A percentile compares a stretch with the other conserved stretches of the same genome.
Conservation (phyloP, 2,797 vertebrate species). For the Eremophila alpestris region DNA sequence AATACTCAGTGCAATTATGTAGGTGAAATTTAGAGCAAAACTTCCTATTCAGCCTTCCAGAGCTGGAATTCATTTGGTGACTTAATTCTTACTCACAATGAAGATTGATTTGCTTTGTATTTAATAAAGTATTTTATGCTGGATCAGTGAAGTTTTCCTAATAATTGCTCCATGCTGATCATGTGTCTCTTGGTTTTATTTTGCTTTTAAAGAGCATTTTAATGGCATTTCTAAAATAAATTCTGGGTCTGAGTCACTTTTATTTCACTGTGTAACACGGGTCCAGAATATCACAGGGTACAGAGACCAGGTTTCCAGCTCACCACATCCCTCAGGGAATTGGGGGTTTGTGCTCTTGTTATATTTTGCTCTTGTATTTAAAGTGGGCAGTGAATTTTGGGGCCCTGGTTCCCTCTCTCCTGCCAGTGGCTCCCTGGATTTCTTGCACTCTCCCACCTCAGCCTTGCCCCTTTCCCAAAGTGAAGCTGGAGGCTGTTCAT, state of each 20-base stretch:
- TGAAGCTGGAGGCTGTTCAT: neutral
- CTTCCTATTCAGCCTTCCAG: neutral
- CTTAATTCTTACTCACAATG: neutral
- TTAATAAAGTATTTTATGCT: neutral
- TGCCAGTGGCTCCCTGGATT: neutral
- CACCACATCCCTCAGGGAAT: neutral
- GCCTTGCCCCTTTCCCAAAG: neutral
- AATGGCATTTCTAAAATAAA: slow-evolving; percentile 47
- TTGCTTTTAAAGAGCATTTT: slow-evolving; percentile 1
- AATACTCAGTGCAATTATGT: neutral
- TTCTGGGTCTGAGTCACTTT: slow-evolving; percentile 1
- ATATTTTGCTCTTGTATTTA: neutral
- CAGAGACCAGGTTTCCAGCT: neutral
- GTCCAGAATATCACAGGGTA: neutral
- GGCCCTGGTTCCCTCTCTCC: neutral
- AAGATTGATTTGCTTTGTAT: slow-evolving; percentile 21
- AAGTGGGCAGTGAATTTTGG: neutral
- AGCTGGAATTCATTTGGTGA: neutral
- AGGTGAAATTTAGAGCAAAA: neutral
- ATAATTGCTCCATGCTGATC: slow-evolving; percentile 18
- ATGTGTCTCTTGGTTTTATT: slow-evolving; percentile 23
- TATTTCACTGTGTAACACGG: neutral
- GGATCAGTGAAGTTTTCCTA: neutral
- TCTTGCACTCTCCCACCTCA: neutral
- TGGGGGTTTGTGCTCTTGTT: neutral